Evolutionary conservation across 2,888 invertebrate genomes (phyloP), one percentile per base, ranked within the genome.

Genomic region (Ophion obscuratus): DNA sequence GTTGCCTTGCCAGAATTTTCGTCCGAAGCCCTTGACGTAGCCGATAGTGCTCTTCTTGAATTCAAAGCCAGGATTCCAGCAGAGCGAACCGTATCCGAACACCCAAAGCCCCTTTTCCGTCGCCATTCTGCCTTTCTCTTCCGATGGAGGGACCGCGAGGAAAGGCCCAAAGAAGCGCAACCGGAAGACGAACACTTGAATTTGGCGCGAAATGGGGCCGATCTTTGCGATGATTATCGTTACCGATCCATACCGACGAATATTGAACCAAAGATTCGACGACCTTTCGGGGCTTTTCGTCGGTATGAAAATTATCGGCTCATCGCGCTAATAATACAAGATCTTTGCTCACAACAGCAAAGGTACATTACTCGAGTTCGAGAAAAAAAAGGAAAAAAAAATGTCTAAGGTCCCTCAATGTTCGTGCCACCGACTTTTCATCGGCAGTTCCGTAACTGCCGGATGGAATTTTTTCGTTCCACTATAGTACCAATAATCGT

Each of bases 21-120:
- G 95, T 11, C 96, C 95, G 93, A 96, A 99, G 2, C 98, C 98
- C 89, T 95, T 96, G 11, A 98, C 95, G 92, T 96, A 97, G n/a
- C 99, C 99, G 17, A 97, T 96, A 17, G 97, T 95, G 83, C 97
- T 97, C 91, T 96, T 96, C 90, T 96, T 95, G 93, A 96, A 98
- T 77, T 97, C 96, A 93, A 99, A 99, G 76, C 99, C 99, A 0
- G 98, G 98, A 94, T 97, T 96, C 99, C 99, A 99, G 94, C 99
- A 98, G 73, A 99, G 94, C 0, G 98, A 99, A 4, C 99, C 99
- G 91, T 99, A 99, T 0, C 99, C 99, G 92, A 99, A 99, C 40
- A 99, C 96, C 98, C 98, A 99, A 92, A 97, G 93, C 27, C 95
- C 95, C 62, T 83, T 47, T 31, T 75, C 86, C 27, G 17, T 57